Conservation (phyloP, 2,888 invertebrate species). For the Drosophila multiciliata region DNA sequence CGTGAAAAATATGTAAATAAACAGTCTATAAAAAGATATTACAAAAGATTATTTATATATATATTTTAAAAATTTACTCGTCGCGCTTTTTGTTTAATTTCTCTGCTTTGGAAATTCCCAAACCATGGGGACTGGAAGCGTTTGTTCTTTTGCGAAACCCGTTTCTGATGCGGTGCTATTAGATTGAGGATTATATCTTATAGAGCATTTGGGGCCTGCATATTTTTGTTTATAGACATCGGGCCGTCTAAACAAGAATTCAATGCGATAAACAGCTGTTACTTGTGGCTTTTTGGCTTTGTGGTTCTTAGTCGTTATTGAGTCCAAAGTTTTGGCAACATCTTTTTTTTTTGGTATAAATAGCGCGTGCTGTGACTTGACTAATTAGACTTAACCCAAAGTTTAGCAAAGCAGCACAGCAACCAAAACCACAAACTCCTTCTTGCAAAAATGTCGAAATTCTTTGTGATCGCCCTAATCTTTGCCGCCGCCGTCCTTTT, state of each 20-base stretch:
- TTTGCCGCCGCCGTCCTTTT: slow-evolving; percentile 52
- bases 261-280: slow-evolving; percentile 50
- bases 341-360: slow-evolving; percentile 60
- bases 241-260: slow-evolving; percentile 50
- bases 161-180: slow-evolving; percentile 39
- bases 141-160: slow-evolving; percentile 74
- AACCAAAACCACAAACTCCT: slow-evolving; percentile 12
- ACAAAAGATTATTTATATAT: slow-evolving; percentile 33
- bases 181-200: slow-evolving; percentile 37
- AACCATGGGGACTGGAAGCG: slow-evolving; percentile 2
- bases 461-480: slow-evolving; percentile 45
- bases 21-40: slow-evolving; percentile 37
- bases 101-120: slow-evolving; percentile 56
- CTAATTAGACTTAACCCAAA: slow-evolving; percentile 56
- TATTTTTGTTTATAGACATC: slow-evolving; percentile 23
- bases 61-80: slow-evolving; percentile 40
- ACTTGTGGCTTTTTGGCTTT: slow-evolving; percentile 10
- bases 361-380: slow-evolving; percentile 49
- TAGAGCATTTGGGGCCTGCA: slow-evolving; percentile 20
- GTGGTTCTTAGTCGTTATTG: slow-evolving; percentile 38
- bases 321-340: slow-evolving; percentile 22
- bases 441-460: slow-evolving; percentile 58
- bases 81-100: slow-evolving; percentile 56
- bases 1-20: slow-evolving; percentile 32
- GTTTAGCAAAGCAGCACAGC: slow-evolving; percentile 28